Percentiles rank a stretch among this genome's conserved stretches.
These are phyloP conservation scores for Plodia interpunctella DNA, from an alignment of 1,140 invertebrate genomes.

Conservation along the genomic window DNA sequence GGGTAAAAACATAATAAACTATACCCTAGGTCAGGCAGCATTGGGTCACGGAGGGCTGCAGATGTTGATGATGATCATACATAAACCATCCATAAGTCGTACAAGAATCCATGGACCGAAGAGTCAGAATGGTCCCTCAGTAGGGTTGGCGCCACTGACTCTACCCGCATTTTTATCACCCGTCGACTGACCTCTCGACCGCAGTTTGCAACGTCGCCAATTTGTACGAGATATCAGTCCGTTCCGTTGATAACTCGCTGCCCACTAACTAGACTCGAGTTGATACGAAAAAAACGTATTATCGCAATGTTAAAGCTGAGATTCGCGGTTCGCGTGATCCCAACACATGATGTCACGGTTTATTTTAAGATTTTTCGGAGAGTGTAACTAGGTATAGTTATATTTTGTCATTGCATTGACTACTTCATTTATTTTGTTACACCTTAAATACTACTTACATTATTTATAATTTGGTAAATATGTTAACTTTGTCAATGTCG, in stretches of 20 bases:
- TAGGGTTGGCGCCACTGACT: constrained; percentile 3
- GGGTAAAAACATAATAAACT: too few relatives aligned
- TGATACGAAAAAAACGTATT: constrained; percentile 25
- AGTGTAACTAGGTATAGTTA: not conserved
- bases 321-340: constrained; percentile 8
- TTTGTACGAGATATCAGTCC: constrained; percentile 29
- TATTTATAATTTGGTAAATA: too few relatives aligned
- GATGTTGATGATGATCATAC: too few relatives aligned
- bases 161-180: constrained; percentile 38
- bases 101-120: not conserved
- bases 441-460: not conserved
- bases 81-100: not conserved
- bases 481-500: too few relatives aligned
- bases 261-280: constrained; percentile 21
- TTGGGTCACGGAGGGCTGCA: too few relatives aligned
- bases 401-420: not conserved
- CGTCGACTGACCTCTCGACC: constrained; percentile 36
- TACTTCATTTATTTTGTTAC: not conserved
- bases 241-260: constrained; percentile 20
- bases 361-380: constrained; percentile 12
- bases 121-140: not conserved
- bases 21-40: too few relatives aligned
- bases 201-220: constrained; percentile 36
- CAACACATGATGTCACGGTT: constrained; percentile 10
- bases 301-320: constrained; percentile 8